These are phyloP conservation scores for Tribolium madens DNA, from an alignment of 1,140 invertebrate species.

Conservation along the genomic window DNA sequence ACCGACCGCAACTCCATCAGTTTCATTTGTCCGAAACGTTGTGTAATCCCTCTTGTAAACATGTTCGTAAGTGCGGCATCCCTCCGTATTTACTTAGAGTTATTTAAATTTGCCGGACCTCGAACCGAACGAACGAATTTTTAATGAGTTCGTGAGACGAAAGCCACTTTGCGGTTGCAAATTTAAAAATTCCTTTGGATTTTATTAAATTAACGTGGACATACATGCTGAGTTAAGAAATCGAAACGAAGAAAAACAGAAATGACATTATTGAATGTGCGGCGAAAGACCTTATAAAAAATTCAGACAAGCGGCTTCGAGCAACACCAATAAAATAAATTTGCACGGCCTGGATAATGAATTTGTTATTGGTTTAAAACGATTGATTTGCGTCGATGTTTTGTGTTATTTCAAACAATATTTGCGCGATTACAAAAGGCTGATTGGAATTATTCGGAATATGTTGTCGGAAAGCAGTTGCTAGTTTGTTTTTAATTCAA, in stretches of 20 bases:
- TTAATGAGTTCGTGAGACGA: background rate
- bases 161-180: background rate
- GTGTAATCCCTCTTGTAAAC: slow-evolving; percentile 4
- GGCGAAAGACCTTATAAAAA: slow-evolving; percentile 1
- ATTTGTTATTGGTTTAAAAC: slow-evolving; percentile 25
- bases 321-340: background rate
- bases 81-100: slow-evolving; percentile 5
- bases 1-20: background rate
- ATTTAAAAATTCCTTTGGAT: background rate
- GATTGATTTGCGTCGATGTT: background rate
- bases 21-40: background rate
- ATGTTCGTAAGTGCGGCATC: background rate
- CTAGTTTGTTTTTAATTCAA: background rate
- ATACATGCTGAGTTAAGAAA: background rate
- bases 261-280: background rate
- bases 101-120: slow-evolving; percentile 6
- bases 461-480: background rate
- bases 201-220: background rate
- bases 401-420: slow-evolving; percentile 7
- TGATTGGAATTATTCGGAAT: background rate
- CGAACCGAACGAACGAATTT: background rate
- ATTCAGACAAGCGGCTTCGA: background rate
- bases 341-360: background rate
- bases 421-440: background rate
- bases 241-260: background rate